Conservation (phyloP, 2,888 invertebrate species). For the Pediacus dermestoides region DNA sequence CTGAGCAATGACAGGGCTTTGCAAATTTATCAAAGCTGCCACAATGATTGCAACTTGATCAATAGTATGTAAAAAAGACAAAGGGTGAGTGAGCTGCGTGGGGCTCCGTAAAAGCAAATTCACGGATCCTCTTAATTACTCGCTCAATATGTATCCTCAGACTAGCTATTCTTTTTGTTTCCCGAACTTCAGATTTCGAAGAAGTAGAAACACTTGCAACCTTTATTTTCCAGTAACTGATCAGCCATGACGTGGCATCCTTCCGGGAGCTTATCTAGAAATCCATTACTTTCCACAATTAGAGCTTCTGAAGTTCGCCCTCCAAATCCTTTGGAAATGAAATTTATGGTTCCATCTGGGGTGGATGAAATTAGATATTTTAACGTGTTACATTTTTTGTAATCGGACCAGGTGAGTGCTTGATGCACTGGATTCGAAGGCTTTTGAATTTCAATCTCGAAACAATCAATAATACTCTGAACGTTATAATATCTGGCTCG, state of each 20-base stretch:
- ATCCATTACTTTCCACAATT: slow-evolving; percentile 19
- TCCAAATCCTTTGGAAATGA: slow-evolving; percentile 28
- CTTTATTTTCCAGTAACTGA: too few relatives aligned
- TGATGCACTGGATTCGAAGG: slow-evolving; percentile 37
- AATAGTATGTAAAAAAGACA: too few relatives aligned
- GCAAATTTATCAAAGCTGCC: too few relatives aligned
- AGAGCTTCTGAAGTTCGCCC: slow-evolving; percentile 24
- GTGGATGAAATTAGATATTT: slow-evolving; percentile 30
- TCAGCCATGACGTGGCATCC: slow-evolving; percentile 21
- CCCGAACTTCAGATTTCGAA: background rate
- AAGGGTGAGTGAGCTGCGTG: too few relatives aligned
- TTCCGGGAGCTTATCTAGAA: slow-evolving; percentile 13
- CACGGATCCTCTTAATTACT: slow-evolving; percentile 6
- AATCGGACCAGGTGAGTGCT: slow-evolving; percentile 41
- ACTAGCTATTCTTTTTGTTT: slow-evolving; percentile 3
- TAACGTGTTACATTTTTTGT: slow-evolving; percentile 29
- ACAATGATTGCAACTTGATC: too few relatives aligned
- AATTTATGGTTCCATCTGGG: slow-evolving; percentile 29
- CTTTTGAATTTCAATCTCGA: slow-evolving; percentile 43
- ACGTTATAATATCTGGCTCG: slow-evolving; percentile 27
- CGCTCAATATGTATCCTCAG: slow-evolving; percentile 8
- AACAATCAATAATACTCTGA: slow-evolving; percentile 40
- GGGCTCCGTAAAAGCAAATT: slow-evolving; percentile 6
- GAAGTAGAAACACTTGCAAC: too few relatives aligned
- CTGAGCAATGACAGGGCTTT: too few relatives aligned